Evolutionary conservation across 2,888 invertebrate genomes (phyloP).

Genomic region (Vannuccia rotundouncinata): DNA sequence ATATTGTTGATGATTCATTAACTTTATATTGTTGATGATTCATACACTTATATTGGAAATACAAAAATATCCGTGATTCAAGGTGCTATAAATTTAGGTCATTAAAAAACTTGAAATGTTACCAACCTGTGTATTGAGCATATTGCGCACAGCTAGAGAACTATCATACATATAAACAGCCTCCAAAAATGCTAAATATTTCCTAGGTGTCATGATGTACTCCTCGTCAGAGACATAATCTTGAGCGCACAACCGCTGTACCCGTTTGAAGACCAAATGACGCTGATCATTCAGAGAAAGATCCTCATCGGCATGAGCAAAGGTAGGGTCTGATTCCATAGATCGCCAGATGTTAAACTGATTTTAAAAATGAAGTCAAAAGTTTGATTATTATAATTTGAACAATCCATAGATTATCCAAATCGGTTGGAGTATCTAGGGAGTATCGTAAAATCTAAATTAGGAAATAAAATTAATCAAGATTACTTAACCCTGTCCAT

Average conservation of each 20-base stretch:
- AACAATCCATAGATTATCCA: no score
- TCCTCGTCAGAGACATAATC: conserved; percentile 62
- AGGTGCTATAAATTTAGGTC: no score
- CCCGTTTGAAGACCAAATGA: conserved; percentile 53
- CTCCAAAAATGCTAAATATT: conserved; percentile 48
- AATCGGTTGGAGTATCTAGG: no score
- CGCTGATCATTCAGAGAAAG: conserved; percentile 66
- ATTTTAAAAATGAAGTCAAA: conserved; percentile 44
- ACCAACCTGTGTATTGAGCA: not conserved
- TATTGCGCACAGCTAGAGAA: conserved; percentile 47
- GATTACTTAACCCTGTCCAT: no score
- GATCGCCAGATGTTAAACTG: conserved; percentile 73
- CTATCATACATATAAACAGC: conserved; percentile 55
- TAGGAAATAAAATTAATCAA: no score
- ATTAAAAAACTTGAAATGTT: no score
- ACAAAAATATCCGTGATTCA: no score
- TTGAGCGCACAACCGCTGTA: conserved; percentile 64
- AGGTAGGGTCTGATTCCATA: conserved; percentile 72
- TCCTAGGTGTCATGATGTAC: conserved; percentile 54
- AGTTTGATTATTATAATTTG: no score
- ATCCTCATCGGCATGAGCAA: conserved; percentile 63
- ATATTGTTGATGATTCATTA: no score
- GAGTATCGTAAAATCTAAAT: no score
- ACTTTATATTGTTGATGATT: no score
- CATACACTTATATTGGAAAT: no score